Conservation (phyloP, 2,888 invertebrate species). For the Creontiades dilutus region DNA sequence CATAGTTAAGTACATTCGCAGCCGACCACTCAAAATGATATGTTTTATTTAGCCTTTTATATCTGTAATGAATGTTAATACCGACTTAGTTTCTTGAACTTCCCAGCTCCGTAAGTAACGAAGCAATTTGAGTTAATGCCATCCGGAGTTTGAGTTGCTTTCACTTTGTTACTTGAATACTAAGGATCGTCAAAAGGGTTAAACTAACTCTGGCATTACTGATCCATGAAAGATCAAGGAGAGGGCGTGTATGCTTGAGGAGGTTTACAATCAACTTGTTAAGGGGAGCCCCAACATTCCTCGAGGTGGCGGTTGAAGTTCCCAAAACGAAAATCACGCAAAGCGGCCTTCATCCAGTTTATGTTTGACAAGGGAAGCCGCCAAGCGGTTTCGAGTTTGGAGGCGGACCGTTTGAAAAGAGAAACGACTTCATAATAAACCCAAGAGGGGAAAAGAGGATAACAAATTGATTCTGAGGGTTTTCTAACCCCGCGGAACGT, state of each 20-base stretch:
- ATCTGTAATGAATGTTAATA: too few species aligned
- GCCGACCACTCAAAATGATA: too few species aligned
- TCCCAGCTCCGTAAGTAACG: too few species aligned
- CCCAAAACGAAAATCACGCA: not conserved
- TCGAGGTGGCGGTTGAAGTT: not conserved
- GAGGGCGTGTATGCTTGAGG: not conserved
- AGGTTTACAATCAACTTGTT: not conserved
- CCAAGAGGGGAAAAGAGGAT: slow-evolving; percentile 53
- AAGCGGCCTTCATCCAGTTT: slow-evolving; percentile 6
- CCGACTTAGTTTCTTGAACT: too few species aligned
- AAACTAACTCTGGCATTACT: too few species aligned
- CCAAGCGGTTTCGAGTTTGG: slow-evolving; percentile 8
- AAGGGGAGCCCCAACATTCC: not conserved
- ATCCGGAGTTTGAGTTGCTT: too few species aligned
- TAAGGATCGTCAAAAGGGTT: too few species aligned
- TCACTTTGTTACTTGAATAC: too few species aligned
- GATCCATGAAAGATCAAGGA: too few species aligned
- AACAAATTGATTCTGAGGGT: slow-evolving; percentile 70
- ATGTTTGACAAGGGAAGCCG: slow-evolving; percentile 15
- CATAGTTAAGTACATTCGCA: too few species aligned
- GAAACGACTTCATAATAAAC: slow-evolving; percentile 60
- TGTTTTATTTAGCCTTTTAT: too few species aligned
- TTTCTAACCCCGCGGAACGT: not conserved
- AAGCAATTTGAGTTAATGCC: too few species aligned
- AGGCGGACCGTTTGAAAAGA: slow-evolving; percentile 52